Conservation (phyloP, 2,113 vertebrate species). For the Kryptolebias marmoratus region DNA sequence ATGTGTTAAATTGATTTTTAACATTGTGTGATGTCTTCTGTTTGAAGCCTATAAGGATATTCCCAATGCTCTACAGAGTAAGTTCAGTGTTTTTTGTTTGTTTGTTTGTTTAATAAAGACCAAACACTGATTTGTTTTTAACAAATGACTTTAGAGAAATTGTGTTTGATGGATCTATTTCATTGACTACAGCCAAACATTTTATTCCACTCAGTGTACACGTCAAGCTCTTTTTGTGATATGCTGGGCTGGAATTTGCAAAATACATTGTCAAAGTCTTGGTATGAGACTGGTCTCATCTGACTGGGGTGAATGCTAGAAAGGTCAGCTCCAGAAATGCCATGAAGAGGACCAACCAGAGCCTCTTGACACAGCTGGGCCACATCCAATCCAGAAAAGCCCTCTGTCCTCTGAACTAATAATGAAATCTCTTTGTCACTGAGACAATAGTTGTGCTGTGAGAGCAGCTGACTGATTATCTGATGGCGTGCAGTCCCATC, state of each 20-base stretch:
- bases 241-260: conserved; percentile 99
- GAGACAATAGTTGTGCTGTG: conserved; percentile 99
- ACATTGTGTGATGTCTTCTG: conserved; percentile 82
- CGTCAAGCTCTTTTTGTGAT: conserved; percentile 99
- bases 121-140: conserved; percentile 63
- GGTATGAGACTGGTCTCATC: conserved; percentile 97
- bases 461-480: conserved; percentile 99
- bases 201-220: conserved; percentile 99
- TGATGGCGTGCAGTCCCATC: conserved; percentile 97
- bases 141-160: conserved; percentile 30
- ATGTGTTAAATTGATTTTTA: conserved; percentile 81
- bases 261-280: conserved; percentile 99
- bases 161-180: conserved; percentile 56
- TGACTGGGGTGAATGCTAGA: conserved; percentile 94
- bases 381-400: conserved; percentile 96
- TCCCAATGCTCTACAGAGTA: conserved; percentile 61
- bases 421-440: conserved; percentile 98
- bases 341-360: conserved; percentile 90
- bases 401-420: conserved; percentile 97
- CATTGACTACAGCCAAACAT: conserved; percentile 99
- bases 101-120: conserved; percentile 78
- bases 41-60: conserved; percentile 84
- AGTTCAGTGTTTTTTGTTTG: conserved; percentile 79
- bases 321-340: conserved; percentile 91
- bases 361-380: conserved; percentile 98